Conservation (phyloP, 2,113 vertebrate species). For the Micromys minutus region DNA sequence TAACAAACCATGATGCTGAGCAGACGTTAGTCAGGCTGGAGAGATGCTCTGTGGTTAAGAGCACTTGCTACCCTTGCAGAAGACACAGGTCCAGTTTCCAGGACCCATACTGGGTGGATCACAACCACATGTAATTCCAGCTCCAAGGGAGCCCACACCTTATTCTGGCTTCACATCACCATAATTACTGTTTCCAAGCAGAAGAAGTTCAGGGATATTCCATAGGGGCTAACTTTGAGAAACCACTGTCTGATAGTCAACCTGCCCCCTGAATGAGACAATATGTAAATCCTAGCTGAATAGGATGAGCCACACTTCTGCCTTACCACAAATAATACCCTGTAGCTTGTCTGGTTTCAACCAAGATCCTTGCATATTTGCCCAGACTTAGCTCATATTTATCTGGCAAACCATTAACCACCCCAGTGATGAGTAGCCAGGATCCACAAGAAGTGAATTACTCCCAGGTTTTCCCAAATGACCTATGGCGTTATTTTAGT, state of each 20-base stretch:
- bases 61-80: neutral
- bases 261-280: neutral
- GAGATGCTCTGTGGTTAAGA: neutral
- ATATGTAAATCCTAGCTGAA: neutral
- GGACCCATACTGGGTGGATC: neutral
- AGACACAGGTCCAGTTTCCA: neutral
- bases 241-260: neutral
- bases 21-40: neutral
- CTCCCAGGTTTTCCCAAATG: neutral
- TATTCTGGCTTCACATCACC: neutral
- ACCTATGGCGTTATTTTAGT: neutral
- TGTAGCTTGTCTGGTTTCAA: neutral
- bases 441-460: neutral
- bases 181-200: conserved; percentile 16
- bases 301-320: neutral
- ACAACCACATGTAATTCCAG: neutral
- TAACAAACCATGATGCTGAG: neutral
- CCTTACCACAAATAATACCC: neutral
- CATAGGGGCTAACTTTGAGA: neutral
- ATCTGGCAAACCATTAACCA: neutral
- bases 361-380: neutral
- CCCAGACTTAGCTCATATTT: neutral
- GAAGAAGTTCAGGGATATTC: neutral
- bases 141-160: neutral
- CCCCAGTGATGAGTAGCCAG: neutral